These are phyloP conservation scores for Drosophila austrosaltans DNA, from an alignment of 2,888 invertebrate species.

Conservation along the genomic window DNA sequence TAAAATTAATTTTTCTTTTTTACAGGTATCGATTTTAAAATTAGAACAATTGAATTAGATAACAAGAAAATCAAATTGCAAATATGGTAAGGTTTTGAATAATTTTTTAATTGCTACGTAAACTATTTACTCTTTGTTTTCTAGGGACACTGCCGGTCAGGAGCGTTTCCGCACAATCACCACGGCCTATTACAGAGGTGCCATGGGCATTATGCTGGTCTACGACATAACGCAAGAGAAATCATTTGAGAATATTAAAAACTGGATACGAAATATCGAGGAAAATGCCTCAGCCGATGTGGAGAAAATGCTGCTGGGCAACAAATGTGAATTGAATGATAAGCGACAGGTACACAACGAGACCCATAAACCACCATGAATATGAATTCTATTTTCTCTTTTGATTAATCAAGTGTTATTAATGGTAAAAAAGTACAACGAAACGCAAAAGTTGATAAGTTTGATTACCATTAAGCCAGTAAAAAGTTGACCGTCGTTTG, in stretches of 20 bases:
- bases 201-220: slow-evolving; percentile 99
- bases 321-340: slow-evolving; percentile 99
- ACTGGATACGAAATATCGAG: slow-evolving; percentile 99
- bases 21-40: slow-evolving; percentile 99
- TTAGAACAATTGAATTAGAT: slow-evolving; percentile 98
- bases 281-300: slow-evolving; percentile 99
- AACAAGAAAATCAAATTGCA: slow-evolving; percentile 99
- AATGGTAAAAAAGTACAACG: background rate
- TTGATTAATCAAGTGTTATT: background rate
- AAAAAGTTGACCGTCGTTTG: background rate
- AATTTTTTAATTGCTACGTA: background rate
- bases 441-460: background rate
- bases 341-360: slow-evolving; percentile 90
- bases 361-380: background rate
- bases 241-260: slow-evolving; percentile 99
- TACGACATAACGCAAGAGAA: slow-evolving; percentile 99
- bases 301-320: slow-evolving; percentile 99
- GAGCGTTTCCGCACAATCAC: slow-evolving; percentile 99
- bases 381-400: slow-evolving; percentile 12
- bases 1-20: slow-evolving; percentile 58
- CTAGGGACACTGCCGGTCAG: slow-evolving; percentile 99
- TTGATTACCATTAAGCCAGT: background rate
- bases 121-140: background rate
- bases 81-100: slow-evolving; percentile 92
- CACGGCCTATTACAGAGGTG: slow-evolving; percentile 99